A percentile compares a stretch with the other conserved stretches of the same genome.
Conservation (phyloP, 2,888 invertebrate genomes). For the Apotomis turbidana region DNA sequence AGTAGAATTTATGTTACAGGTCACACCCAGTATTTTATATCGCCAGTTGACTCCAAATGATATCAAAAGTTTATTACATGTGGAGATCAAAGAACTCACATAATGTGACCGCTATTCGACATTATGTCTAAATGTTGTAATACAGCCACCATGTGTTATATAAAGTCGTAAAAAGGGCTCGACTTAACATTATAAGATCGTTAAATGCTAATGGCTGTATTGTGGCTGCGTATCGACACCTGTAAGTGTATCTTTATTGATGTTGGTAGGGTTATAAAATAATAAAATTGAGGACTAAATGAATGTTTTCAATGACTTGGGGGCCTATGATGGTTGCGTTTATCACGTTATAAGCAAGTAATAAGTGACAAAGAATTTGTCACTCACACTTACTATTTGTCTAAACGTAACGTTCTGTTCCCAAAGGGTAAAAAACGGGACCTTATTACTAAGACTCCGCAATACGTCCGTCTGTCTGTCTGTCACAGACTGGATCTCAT, state of each 20-base stretch:
- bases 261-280: not conserved
- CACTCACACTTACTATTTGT: no score
- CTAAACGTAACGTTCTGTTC: no score
- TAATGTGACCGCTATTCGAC: conserved; percentile 1
- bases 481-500: no score
- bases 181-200: not conserved
- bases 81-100: conserved; percentile 11
- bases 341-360: no score
- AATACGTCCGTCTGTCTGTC: no score
- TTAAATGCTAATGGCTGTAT: not conserved
- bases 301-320: no score
- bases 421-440: no score
- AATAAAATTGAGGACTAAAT: not conserved
- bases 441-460: no score
- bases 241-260: not conserved
- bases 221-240: not conserved
- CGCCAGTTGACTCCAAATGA: not conserved
- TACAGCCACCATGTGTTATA: not conserved
- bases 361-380: no score
- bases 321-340: no score
- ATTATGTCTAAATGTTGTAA: not conserved
- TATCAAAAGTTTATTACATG: conserved; percentile 5
- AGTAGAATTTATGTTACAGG: not conserved
- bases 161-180: not conserved
- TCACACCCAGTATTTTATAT: not conserved